These are phyloP conservation scores for Acipenser ruthenus DNA, from an alignment of 2,797 vertebrate species.

Conservation along the genomic window DNA sequence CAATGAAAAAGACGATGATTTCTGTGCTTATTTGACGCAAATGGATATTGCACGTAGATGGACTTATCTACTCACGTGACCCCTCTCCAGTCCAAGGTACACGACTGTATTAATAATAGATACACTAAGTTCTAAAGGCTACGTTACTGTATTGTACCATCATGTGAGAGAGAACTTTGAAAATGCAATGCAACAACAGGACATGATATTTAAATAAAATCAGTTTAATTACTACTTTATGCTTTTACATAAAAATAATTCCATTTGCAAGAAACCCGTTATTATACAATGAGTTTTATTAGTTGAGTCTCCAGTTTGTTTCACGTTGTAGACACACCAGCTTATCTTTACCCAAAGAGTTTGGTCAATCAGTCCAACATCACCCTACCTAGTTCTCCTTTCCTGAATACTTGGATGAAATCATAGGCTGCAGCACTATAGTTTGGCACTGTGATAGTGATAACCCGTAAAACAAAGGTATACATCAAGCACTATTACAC, in stretches of 20 bases:
- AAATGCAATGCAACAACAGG: no score
- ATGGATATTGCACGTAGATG: no score
- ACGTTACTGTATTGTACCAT: no score
- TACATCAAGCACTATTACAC: no score
- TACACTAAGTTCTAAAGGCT: no score
- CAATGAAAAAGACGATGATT: no score
- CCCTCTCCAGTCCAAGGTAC: no score
- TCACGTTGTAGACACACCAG: not conserved
- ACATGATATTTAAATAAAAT: constrained; percentile 31
- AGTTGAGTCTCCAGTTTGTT: no score
- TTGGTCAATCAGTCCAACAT: constrained; percentile 64
- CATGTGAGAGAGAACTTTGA: no score
- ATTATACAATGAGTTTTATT: not conserved
- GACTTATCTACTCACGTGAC: no score
- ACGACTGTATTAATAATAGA: no score
- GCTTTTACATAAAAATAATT: constrained; percentile 41
- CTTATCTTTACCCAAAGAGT: not conserved
- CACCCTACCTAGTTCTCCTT: constrained; percentile 74
- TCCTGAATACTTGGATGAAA: constrained; percentile 80
- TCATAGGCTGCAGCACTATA: constrained; percentile 76
- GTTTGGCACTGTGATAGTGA: constrained; percentile 72
- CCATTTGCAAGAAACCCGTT: not conserved
- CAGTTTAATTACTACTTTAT: constrained; percentile 37
- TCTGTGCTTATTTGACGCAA: no score
- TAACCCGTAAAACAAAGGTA: constrained; percentile 55